Percentiles rank a stretch among this genome's conserved stretches.
Evolutionary conservation across 2,797 vertebrate genomes (phyloP).

Genomic region (Onychomys arenicola): DNA sequence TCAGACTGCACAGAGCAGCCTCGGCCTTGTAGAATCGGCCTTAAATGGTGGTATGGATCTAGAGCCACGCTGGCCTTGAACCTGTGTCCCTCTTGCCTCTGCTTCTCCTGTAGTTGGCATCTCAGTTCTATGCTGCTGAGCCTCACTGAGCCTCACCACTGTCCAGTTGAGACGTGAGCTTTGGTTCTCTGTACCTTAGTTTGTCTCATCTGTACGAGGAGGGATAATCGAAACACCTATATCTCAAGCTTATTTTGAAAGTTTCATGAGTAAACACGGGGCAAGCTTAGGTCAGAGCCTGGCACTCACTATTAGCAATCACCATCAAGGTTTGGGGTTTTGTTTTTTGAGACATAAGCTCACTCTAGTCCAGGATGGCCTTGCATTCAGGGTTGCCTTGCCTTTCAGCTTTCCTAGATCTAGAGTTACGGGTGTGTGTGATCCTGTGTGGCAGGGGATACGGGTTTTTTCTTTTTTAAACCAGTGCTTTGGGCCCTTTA

Average conservation of each 20-base stretch:
- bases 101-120: not conserved
- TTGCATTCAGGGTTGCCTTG: not conserved
- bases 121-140: not conserved
- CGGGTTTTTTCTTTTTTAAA: not conserved
- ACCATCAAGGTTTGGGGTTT: not conserved
- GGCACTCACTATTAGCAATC: not conserved
- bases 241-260: conserved; percentile 19
- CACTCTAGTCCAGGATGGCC: not conserved
- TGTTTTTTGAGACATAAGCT: not conserved
- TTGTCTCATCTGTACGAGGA: not conserved
- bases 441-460: not conserved
- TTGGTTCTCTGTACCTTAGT: not conserved
- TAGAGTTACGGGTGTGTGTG: not conserved
- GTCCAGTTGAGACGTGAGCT: not conserved
- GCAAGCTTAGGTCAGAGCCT: not conserved
- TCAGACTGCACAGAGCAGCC: not conserved
- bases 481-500: not conserved
- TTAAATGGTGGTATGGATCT: not conserved
- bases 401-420: not conserved
- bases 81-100: not conserved
- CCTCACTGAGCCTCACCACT: not conserved
- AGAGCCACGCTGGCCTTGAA: not conserved
- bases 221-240: not conserved
- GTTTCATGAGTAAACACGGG: not conserved
- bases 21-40: not conserved